A percentile compares a stretch with the other conserved stretches of the same genome.
phyloP scores from a whole-genome alignment of 2,888 invertebrate species.

The Parnassius glacialis region DNA sequence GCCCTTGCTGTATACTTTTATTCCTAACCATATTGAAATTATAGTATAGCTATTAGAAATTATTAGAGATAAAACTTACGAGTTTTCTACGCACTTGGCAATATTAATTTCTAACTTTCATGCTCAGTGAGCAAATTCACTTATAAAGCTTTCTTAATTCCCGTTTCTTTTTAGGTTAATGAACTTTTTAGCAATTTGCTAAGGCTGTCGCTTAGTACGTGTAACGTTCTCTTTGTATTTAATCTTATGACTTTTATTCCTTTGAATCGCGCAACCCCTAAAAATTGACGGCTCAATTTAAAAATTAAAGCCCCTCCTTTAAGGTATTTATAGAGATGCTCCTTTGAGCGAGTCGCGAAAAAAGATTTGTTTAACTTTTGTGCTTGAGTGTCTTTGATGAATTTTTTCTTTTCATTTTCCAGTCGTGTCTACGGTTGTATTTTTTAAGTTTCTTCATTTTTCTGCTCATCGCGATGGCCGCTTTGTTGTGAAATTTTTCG shows the following conservation, averaged over 20 bases:
- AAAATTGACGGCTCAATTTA: constrained; percentile 37
- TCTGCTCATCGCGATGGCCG: not conserved
- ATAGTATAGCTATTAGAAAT: too few species aligned
- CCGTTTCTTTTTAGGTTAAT: constrained; percentile 12
- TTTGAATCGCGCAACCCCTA: constrained; percentile 28
- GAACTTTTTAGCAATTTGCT: constrained; percentile 24
- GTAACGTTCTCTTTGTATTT: not conserved
- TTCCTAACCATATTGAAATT: too few species aligned
- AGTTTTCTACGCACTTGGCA: too few species aligned
- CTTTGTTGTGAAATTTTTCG: constrained; percentile 7
- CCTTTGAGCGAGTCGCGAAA: constrained; percentile 28
- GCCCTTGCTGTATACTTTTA: too few species aligned
- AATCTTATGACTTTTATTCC: constrained; percentile 24
- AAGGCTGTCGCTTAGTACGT: constrained; percentile 1
- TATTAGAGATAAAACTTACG: too few species aligned
- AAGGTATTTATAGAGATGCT: constrained; percentile 35
- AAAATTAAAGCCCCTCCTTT: constrained; percentile 34
- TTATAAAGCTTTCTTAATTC: constrained; percentile 15
- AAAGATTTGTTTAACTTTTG: constrained; percentile 29
- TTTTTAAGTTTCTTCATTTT: constrained; percentile 15
- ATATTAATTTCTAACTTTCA: constrained; percentile 9
- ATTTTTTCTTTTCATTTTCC: constrained; percentile 26
- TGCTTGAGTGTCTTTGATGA: constrained; percentile 27
- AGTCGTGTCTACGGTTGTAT: constrained; percentile 39
- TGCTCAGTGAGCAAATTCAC: constrained; percentile 23